Base-by-base conservation (phyloP, 1,140 invertebrate genomes). In the Drosophila lacteicornis region DNA sequence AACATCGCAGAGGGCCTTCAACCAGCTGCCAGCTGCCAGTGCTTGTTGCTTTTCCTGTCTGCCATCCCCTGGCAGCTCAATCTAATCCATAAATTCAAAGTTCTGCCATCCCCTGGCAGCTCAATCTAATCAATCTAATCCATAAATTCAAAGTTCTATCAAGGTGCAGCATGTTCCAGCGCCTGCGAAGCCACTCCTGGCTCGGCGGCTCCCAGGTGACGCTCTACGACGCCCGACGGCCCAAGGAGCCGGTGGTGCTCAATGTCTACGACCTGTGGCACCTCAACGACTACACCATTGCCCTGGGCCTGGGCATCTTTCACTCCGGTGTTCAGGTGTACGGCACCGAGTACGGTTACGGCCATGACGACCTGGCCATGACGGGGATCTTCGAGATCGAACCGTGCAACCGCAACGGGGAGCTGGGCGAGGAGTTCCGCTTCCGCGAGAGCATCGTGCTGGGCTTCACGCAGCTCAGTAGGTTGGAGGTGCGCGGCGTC, bases 251-350 rank as follows among this genome's bases (percentile, higher is more conserved):
- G 22, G 84, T 88, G 5, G 38, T 80, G 4, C 57, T 88, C 11
- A 88, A 88, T 15, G 80, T 88, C 1, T 88, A 88, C 45, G 78
- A 88, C 53, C 51, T 88, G 36, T 71, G 75, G 7, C 33, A 55
- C 47, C 69, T 82, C 43, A 99, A 99, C 94, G 96, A 97, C 84
- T 98, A 98, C 90, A 99, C 98, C 40, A 96, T 97, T 57, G 96
- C 96, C 51, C 95, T 99, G 61, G 98, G 98, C 2, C 94, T 99
- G 62, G 98, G 98, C 53, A 97, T 99, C 73, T 99, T 98, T 94
- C 99, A 99, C 94, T 98, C 98, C 59, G 99, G 99, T 17, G 96
- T 99, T 50, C 97, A 99, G 95, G 95, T 99, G 49, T 99, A 98
- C 95, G 98, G 97, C 85, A 93, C 93, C 94, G 98, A 99, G 94